Percentiles rank a stretch among this genome's conserved stretches.
Evolutionary conservation across 2,113 vertebrate species (phyloP).

Genomic region (Amia ocellicauda): DNA sequence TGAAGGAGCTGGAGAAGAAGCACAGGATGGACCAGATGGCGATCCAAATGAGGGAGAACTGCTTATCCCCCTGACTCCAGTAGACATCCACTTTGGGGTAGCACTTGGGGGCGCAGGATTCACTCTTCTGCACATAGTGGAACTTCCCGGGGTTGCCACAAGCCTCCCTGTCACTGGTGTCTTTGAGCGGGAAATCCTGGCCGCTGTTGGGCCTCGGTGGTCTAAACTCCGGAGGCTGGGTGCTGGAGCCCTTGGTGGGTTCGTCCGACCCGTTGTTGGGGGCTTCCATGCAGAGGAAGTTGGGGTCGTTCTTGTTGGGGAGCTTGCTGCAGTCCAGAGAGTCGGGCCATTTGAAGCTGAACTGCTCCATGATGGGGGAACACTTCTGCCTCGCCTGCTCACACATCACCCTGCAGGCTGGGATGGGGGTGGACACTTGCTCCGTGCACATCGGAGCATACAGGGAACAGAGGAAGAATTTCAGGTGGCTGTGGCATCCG

Average conservation of each 20-base stretch:
- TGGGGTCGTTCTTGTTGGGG: conserved; percentile 94
- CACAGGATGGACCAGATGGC: conserved; percentile 91
- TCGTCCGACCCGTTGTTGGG: conserved; percentile 90
- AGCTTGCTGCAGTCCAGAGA: conserved; percentile 88
- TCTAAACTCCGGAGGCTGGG: conserved; percentile 80
- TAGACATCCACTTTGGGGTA: conserved; percentile 88
- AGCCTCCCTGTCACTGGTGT: conserved; percentile 55
- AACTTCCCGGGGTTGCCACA: conserved; percentile 91
- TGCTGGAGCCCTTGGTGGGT: conserved; percentile 75
- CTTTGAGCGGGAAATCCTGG: conserved; percentile 72
- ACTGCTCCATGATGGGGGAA: conserved; percentile 90
- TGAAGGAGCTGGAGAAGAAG: conserved; percentile 95
- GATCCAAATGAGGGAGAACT: conserved; percentile 88
- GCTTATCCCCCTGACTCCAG: conserved; percentile 92
- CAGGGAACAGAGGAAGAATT: conserved; percentile 93
- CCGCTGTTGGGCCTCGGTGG: conserved; percentile 72
- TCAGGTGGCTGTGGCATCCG: conserved; percentile 86
- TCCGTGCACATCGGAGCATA: conserved; percentile 98
- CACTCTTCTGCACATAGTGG: conserved; percentile 90
- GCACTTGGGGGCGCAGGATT: conserved; percentile 90
- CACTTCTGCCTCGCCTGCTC: conserved; percentile 91
- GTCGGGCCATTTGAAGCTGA: conserved; percentile 91
- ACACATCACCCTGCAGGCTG: conserved; percentile 93
- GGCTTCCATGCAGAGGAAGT: conserved; percentile 96
- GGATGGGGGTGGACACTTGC: conserved; percentile 94